A percentile compares a stretch with the other conserved stretches of the same genome.
phyloP scores from a whole-genome alignment of 2,888 invertebrate genomes.

The Synergus laeviventris region DNA sequence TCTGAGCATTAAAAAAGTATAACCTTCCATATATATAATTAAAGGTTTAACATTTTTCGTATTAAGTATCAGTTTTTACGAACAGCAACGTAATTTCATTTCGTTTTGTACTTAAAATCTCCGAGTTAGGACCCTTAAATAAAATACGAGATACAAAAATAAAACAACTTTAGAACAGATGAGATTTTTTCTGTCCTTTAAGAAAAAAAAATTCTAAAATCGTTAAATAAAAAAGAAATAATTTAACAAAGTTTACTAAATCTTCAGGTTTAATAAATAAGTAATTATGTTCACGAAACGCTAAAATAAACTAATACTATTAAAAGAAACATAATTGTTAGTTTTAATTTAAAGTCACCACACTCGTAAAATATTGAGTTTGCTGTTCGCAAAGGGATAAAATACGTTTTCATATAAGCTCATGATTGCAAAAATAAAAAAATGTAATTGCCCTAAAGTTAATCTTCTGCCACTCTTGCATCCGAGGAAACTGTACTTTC shows the following conservation, averaged over 20 bases:
- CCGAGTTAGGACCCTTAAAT: not conserved
- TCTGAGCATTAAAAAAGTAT: not conserved
- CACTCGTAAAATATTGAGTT: not conserved
- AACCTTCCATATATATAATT: conserved; percentile 4
- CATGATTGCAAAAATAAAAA: not conserved
- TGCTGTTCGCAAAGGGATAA: not conserved
- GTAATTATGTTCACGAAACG: too few relatives aligned
- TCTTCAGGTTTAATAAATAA: too few relatives aligned
- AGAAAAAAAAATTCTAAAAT: not conserved
- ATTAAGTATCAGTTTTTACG: conserved; percentile 11
- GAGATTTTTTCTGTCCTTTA: conserved; percentile 8
- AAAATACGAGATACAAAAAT: conserved; percentile 10
- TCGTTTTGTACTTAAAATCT: conserved; percentile 13
- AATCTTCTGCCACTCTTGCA: conserved; percentile 13
- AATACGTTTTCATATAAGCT: not conserved
- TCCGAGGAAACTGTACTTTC: conserved; percentile 25
- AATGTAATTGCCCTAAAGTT: not conserved
- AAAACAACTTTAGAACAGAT: not conserved
- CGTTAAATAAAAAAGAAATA: not conserved
- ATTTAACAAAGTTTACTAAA: too few relatives aligned
- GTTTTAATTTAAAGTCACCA: not conserved
- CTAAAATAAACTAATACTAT: not conserved
- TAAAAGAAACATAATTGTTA: not conserved
- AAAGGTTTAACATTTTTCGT: not conserved
- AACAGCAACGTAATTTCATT: not conserved